Evolutionary conservation across 2,888 invertebrate species (phyloP).

Genomic region (Drosophila limbata): DNA sequence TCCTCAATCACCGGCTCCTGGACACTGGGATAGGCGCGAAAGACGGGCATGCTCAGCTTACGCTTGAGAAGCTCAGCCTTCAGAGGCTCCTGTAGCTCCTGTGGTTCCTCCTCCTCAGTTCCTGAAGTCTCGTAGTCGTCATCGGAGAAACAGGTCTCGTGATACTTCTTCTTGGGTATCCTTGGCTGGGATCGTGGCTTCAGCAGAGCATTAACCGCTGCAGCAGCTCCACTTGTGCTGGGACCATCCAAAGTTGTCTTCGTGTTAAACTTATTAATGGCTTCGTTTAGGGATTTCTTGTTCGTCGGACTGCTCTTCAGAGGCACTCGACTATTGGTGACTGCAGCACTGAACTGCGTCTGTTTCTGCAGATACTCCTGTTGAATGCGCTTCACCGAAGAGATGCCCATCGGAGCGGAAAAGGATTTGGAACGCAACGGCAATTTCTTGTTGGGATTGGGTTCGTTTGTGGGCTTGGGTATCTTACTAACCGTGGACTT

Average conservation of each 20-base stretch:
- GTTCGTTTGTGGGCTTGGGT: constrained; percentile 74
- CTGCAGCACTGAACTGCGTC: constrained; percentile 34
- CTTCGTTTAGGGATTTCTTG: constrained; percentile 82
- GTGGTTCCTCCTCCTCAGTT: constrained; percentile 79
- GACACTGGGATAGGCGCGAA: constrained; percentile 82
- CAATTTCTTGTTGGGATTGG: constrained; percentile 66
- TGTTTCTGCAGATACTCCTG: constrained; percentile 82
- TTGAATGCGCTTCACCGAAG: constrained; percentile 83
- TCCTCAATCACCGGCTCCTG: constrained; percentile 79
- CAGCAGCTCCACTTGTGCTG: constrained; percentile 60
- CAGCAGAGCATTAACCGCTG: constrained; percentile 57
- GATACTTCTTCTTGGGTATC: constrained; percentile 86
- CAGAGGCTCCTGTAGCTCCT: constrained; percentile 45
- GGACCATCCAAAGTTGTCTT: constrained; percentile 58
- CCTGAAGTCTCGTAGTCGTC: constrained; percentile 87
- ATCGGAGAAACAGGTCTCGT: constrained; percentile 88
- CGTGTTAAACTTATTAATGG: constrained; percentile 81
- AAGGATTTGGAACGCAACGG: constrained; percentile 84
- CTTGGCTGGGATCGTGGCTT: constrained; percentile 82
- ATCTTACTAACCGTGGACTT: constrained; percentile 67
- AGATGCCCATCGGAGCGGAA: constrained; percentile 83
- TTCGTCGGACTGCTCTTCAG: constrained; percentile 73
- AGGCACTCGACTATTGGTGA: constrained; percentile 56
- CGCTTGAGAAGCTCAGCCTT: constrained; percentile 72
- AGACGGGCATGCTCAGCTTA: constrained; percentile 84